phyloP scores from a whole-genome alignment of 2,113 vertebrate genomes.

The cat (Felis catus) region F.catus_Fca126_mat1.0 CM031420.1:27070501-27071000 shows the following conservation, averaged over 20 bases:
- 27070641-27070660: not conserved
- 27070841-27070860: not conserved
- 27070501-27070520: not conserved
- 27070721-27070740: not conserved
- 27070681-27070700: not conserved
- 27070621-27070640: not conserved
- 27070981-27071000: conserved; percentile 43
- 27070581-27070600: not conserved
- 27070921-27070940: conserved; percentile 36
- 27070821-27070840: not conserved
- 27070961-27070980: conserved; percentile 46
- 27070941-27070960: conserved; percentile 7
- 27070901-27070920: not conserved
- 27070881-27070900: conserved; percentile 17
- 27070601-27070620: not conserved
- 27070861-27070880: not conserved
- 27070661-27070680: not conserved
- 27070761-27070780: not conserved
- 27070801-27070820: not conserved
- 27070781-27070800: not conserved
- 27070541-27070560: not conserved
- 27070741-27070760: not conserved
- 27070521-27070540: not conserved
- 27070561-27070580: not conserved
- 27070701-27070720: conserved; percentile 22